These are phyloP conservation scores for Pitta sordida DNA, from an alignment of 2,113 vertebrate genomes.

Conservation along the genomic window DNA sequence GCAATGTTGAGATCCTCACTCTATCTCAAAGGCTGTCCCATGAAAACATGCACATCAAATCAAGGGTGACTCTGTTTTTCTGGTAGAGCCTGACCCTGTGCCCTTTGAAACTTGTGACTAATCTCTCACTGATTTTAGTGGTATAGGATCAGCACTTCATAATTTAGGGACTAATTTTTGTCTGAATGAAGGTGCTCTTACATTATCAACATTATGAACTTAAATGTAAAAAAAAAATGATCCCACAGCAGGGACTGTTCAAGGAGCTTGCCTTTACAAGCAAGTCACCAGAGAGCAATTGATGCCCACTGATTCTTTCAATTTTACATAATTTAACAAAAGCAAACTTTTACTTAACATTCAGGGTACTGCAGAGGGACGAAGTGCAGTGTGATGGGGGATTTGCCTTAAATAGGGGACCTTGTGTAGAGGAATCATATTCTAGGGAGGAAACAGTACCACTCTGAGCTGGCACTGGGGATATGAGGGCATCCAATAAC, in stretches of 20 bases:
- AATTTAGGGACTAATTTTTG: conserved; percentile 43
- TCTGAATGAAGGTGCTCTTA: background rate
- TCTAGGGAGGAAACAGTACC: background rate
- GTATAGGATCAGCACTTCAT: conserved; percentile 36
- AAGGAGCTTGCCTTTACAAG: background rate
- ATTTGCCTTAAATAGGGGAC: background rate
- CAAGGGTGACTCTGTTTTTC: background rate
- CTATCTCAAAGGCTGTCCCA: background rate
- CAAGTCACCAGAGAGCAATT: background rate
- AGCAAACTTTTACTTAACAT: background rate
- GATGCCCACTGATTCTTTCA: background rate
- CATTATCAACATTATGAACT: background rate
- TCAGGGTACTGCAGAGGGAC: background rate
- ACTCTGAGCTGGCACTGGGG: background rate
- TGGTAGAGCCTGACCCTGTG: conserved; percentile 14
- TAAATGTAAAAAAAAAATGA: background rate
- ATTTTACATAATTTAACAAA: background rate
- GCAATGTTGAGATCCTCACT: background rate
- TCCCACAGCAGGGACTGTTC: background rate
- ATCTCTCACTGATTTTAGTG: conserved; percentile 39
- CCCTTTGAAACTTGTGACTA: conserved; percentile 32
- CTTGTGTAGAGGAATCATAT: background rate
- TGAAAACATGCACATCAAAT: conserved; percentile 6
- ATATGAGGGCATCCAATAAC: background rate
- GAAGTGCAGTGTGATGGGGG: background rate